These are phyloP conservation scores for Petroica traversi DNA, from an alignment of 2,113 vertebrate genomes.

Conservation along the genomic window DNA sequence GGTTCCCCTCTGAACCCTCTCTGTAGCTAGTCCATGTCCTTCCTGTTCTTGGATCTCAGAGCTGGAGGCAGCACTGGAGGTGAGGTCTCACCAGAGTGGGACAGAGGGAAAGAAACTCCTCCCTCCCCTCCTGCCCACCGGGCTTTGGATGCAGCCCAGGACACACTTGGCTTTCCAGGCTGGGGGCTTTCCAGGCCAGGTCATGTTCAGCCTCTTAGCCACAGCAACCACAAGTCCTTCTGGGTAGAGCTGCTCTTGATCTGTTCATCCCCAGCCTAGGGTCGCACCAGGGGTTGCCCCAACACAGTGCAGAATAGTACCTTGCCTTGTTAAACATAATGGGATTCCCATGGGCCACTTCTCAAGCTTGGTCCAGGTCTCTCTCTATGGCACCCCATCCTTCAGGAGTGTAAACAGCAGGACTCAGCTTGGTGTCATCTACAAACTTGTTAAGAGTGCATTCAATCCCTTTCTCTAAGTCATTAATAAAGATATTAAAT, in stretches of 20 bases:
- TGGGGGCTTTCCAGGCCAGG: too few relatives aligned
- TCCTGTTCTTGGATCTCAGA: not conserved
- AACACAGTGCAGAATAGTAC: not conserved
- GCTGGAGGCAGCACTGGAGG: not conserved
- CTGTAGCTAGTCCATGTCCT: not conserved
- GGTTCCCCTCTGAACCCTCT: fast-evolving
- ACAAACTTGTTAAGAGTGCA: not conserved
- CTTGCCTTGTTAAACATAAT: not conserved
- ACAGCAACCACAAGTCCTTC: not conserved
- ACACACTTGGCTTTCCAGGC: not conserved
- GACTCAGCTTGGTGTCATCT: not conserved
- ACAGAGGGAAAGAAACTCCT: not conserved
- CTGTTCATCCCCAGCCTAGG: not conserved
- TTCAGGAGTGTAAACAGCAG: not conserved
- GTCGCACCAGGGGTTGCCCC: fast-evolving
- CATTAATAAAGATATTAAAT: not conserved
- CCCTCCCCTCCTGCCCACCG: not conserved
- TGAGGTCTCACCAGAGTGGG: not conserved
- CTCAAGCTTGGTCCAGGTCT: not conserved
- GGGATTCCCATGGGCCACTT: not conserved
- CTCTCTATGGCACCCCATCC: not conserved
- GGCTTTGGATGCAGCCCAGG: not conserved
- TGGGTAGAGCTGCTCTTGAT: not conserved
- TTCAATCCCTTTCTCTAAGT: not conserved
- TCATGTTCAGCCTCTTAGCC: not conserved